phyloP scores from a whole-genome alignment of 2,113 vertebrate species.

The Otocyon megalotis region DNA sequence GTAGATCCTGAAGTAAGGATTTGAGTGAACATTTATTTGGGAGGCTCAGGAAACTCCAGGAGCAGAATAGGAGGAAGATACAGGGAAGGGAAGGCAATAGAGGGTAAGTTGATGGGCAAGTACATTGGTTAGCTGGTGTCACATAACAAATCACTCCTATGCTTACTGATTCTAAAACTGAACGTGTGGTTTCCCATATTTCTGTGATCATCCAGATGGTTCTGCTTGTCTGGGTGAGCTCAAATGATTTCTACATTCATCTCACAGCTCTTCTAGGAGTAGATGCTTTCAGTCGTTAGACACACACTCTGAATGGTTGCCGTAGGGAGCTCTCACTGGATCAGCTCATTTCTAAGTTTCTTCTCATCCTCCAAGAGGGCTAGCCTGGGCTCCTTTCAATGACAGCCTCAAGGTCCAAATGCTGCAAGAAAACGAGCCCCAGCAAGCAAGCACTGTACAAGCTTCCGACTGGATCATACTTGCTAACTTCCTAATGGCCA shows the following conservation, averaged over 20 bases:
- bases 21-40: slow-evolving; percentile 21
- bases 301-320: neutral
- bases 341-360: neutral
- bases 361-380: neutral
- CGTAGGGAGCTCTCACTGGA: neutral
- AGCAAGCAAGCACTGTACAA: neutral
- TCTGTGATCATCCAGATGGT: neutral
- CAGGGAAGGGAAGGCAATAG: neutral
- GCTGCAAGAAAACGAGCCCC: neutral
- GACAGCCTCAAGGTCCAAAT: neutral
- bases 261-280: neutral
- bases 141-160: neutral
- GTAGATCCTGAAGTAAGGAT: neutral
- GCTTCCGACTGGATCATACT: neutral
- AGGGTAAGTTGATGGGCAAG: neutral
- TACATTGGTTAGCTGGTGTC: neutral
- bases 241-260: neutral
- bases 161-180: neutral
- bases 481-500: neutral
- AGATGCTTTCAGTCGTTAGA: neutral
- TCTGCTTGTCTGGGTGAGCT: neutral
- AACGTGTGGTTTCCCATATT: neutral
- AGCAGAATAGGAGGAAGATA: neutral
- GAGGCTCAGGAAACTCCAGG: neutral
- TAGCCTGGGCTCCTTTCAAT: neutral